Base-by-base conservation (phyloP, 2,797 vertebrate genomes). In the Acanthornis magna region DNA sequence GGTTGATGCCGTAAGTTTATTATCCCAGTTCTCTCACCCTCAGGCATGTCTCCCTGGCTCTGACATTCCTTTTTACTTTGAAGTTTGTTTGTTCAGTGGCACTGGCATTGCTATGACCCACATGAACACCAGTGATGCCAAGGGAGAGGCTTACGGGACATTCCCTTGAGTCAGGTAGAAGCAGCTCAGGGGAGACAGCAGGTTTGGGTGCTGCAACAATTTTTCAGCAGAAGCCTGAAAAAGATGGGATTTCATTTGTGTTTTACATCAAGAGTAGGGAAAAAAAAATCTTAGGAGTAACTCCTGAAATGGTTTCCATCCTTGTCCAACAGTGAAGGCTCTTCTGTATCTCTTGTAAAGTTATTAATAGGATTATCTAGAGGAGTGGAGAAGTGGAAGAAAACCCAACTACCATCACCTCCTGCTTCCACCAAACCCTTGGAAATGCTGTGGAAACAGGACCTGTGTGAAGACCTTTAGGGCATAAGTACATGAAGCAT, bases 11-110 rank as follows among this genome's bases (percentile, higher is more conserved):
- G 2, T 16, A 77, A 91, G 80, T 67, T 93, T 88, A 54, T 85
- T 87, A 89, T 38, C 53, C 74, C 32, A 8, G 61, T 95, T 96
- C 88, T 85, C 72, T 89, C 26, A 1, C 54, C 92, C 55, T 17
- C 43, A 67, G 89, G 92, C 66, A 0, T 1, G 25, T 94, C 79
- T 96, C 82, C 62, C 60, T 86, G 85, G 66, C 85, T 89, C 82
- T 75, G 77, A 54, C 42, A 26, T 70, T 67, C 50, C 40, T 60
- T 90, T 84, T 65, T 16, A 5, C 93, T 96, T 97, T 90, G 95
- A 94, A 93, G 93, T 83, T 83, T 89, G 94, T 94, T 95, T 93
- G 57, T 51, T 94, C 71, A 67, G 85, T 93, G 89, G 74, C 63
- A 40, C 85, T 95, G 94, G 83, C 80, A 87, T 65, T 34, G 47